A percentile compares a stretch with the other conserved stretches of the same genome.
phyloP scores from a whole-genome alignment of 2,113 vertebrate genomes.

The Anoura caudifer region DNA sequence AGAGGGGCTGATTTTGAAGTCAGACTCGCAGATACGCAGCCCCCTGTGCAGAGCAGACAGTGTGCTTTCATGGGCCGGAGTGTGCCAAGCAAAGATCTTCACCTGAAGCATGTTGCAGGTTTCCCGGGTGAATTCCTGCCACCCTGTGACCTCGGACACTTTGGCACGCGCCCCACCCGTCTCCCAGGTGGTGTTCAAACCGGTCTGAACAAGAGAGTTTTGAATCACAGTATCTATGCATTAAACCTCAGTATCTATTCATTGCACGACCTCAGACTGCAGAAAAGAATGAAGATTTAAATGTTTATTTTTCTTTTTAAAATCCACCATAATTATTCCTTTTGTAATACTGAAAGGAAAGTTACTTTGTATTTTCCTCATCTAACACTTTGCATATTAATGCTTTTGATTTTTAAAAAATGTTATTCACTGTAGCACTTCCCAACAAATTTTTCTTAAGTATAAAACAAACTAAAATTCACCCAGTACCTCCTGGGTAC shows the following conservation, averaged over 20 bases:
- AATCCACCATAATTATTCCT: neutral
- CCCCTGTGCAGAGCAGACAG: neutral
- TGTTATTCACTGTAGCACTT: neutral
- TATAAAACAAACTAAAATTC: neutral
- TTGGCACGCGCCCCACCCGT: neutral
- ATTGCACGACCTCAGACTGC: too few relatives aligned
- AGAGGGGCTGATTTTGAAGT: neutral
- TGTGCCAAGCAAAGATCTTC: too few relatives aligned
- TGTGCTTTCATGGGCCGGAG: too few relatives aligned
- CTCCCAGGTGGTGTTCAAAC: neutral
- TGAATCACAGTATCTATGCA: neutral
- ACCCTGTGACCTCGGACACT: rapidly evolving
- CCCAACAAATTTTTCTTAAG: neutral
- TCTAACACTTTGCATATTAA: neutral
- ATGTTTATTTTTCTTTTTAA: neutral
- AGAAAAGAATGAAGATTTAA: neutral
- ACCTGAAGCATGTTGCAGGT: rapidly evolving
- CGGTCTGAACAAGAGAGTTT: neutral
- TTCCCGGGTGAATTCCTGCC: rapidly evolving
- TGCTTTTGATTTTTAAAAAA: neutral
- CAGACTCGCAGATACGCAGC: rapidly evolving
- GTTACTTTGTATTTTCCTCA: neutral
- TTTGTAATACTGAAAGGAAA: neutral
- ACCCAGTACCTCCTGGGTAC: neutral
- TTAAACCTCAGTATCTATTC: too few relatives aligned